These are phyloP conservation scores for Agonopterix subpropinquella DNA, from an alignment of 2,888 invertebrate species.

Conservation along the genomic window DNA sequence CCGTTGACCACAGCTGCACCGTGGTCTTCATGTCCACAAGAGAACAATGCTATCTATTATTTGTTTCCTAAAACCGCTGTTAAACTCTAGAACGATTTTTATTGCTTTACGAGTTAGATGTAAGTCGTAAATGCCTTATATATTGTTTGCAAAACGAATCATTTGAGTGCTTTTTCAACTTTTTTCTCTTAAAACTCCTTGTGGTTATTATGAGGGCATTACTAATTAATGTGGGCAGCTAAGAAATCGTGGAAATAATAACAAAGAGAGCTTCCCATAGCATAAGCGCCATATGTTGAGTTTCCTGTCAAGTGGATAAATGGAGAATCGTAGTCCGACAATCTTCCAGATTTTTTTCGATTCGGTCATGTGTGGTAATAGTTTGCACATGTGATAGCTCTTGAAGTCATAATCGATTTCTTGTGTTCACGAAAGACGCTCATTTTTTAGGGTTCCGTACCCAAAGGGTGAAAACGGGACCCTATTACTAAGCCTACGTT, in stretches of 20 bases:
- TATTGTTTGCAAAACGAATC: too few relatives aligned
- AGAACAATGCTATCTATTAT: slow-evolving; percentile 32
- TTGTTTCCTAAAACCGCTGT: slow-evolving; percentile 22
- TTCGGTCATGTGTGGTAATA: slow-evolving; percentile 10
- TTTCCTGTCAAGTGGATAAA: slow-evolving; percentile 41
- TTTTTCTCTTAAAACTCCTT: background rate
- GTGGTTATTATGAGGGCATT: background rate
- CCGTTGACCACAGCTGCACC: background rate
- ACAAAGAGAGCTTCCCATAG: slow-evolving; percentile 35
- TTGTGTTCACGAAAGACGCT: background rate
- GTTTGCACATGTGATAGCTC: slow-evolving; percentile 17
- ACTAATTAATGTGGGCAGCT: slow-evolving; percentile 10
- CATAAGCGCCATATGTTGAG: slow-evolving; percentile 39
- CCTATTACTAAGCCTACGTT: too few relatives aligned
- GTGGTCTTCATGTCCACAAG: slow-evolving; percentile 3
- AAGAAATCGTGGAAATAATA: slow-evolving; percentile 38
- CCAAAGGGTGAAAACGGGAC: too few relatives aligned
- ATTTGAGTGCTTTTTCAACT: too few relatives aligned
- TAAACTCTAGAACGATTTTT: slow-evolving; percentile 7
- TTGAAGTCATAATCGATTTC: background rate
- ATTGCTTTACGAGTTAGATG: background rate
- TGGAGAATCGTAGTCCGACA: slow-evolving; percentile 23
- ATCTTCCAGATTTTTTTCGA: slow-evolving; percentile 22
- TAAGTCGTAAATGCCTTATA: background rate
- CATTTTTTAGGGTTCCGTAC: too few relatives aligned